phyloP scores from a whole-genome alignment of 2,888 invertebrate genomes.

The Drosophila nr. perissopoda region DNA sequence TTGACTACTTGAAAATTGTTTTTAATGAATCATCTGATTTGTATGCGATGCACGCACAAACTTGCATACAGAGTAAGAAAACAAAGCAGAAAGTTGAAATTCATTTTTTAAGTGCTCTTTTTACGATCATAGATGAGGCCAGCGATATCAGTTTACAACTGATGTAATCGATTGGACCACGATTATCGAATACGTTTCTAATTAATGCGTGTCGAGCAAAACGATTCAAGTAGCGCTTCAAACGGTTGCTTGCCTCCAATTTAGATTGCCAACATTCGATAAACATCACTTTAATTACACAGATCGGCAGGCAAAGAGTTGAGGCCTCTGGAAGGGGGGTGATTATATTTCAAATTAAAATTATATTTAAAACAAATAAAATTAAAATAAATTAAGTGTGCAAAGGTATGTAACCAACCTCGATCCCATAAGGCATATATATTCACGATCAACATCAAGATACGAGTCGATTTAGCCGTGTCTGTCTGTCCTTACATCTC shows the following conservation, averaged over 20 bases:
- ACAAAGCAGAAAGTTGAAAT: constrained; percentile 7
- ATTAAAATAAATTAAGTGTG: no score
- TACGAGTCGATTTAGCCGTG: neutral
- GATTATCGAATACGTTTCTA: neutral
- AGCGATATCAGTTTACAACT: neutral
- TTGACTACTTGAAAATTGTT: constrained; percentile 53
- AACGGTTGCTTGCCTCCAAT: neutral
- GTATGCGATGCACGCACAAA: constrained; percentile 12
- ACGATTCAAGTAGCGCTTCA: neutral
- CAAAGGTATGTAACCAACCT: accelerated
- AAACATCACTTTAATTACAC: neutral
- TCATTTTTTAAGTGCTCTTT: constrained; percentile 10
- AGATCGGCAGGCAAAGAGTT: neutral
- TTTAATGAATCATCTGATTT: constrained; percentile 42
- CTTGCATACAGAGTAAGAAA: constrained; percentile 9
- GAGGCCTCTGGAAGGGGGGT: neutral
- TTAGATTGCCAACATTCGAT: neutral
- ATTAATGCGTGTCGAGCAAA: neutral
- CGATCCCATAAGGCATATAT: no score
- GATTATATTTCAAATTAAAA: neutral
- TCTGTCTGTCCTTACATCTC: neutral
- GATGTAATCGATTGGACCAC: neutral
- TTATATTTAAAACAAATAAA: no score
- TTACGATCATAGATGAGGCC: neutral
- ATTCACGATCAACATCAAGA: neutral